Percentiles rank a stretch among this genome's conserved stretches.
Evolutionary conservation across 2,113 vertebrate species (phyloP).

Genomic region (Meriones unguiculatus): DNA sequence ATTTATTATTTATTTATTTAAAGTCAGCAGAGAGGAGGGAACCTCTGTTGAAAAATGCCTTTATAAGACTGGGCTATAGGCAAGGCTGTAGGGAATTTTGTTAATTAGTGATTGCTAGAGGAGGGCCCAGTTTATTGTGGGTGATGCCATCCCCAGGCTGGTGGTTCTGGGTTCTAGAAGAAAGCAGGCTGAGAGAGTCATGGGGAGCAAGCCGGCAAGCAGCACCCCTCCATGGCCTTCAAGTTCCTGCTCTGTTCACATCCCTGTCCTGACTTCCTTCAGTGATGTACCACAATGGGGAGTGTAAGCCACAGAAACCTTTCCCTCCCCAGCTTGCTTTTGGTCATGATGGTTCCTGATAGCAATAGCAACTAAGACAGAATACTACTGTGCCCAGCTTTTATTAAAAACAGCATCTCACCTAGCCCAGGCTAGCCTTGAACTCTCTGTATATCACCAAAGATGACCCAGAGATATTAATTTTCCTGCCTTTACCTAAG

Average conservation of each 20-base stretch:
- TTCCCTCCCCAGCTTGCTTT: not conserved
- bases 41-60: no score
- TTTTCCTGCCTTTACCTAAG: not conserved
- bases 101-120: no score
- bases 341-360: not conserved
- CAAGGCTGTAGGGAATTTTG: no score
- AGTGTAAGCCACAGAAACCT: not conserved
- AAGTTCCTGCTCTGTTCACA: not conserved
- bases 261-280: not conserved
- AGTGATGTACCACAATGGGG: not conserved
- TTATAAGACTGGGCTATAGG: no score
- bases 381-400: not conserved
- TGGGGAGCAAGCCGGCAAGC: not conserved
- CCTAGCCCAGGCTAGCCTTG: not conserved
- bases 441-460: not conserved
- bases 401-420: not conserved
- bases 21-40: no score
- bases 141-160: not conserved
- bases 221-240: not conserved
- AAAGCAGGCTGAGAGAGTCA: not conserved
- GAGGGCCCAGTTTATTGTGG: not conserved
- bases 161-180: not conserved
- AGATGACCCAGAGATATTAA: not conserved
- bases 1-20: no score
- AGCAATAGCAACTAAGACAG: not conserved